These are phyloP conservation scores for Ciconia stormi DNA, from an alignment of 2,113 vertebrate genomes.

Conservation along the genomic window DNA sequence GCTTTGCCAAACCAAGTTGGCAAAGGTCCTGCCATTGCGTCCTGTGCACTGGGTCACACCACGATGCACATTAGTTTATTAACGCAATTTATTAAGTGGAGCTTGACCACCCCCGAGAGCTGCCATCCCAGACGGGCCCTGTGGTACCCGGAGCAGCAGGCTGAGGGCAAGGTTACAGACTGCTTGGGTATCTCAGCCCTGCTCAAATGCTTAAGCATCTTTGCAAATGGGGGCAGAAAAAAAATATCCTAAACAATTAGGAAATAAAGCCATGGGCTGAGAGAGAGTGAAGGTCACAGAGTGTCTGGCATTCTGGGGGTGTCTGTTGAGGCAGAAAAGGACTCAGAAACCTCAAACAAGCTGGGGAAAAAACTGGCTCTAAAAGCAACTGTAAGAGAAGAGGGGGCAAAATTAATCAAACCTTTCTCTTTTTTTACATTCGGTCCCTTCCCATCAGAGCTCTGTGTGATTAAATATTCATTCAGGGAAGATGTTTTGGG, in stretches of 20 bases:
- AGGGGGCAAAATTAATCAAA: not conserved
- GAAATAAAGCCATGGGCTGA: not conserved
- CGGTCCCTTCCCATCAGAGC: not conserved
- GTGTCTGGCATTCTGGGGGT: not conserved
- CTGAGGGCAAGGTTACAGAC: not conserved
- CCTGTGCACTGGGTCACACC: not conserved
- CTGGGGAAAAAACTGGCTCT: not conserved
- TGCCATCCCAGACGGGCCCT: not conserved
- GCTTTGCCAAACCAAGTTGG: not conserved
- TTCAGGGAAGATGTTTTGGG: not conserved
- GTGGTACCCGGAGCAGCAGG: not conserved
- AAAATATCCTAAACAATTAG: not conserved
- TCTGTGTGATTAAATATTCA: not conserved
- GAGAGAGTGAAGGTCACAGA: not conserved
- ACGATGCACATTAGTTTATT: not conserved
- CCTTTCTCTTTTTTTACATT: not conserved
- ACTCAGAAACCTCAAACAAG: not conserved
- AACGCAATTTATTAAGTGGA: conserved; percentile 10
- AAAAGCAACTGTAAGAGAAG: not conserved
- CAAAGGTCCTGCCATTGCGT: not conserved
- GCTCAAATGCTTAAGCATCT: not conserved
- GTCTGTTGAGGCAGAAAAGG: not conserved
- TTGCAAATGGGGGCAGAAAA: not conserved
- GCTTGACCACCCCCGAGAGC: not conserved
- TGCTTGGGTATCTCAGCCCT: not conserved